Percentiles rank a stretch among this genome's conserved stretches.
These are phyloP conservation scores for Calyptomena viridis DNA, from an alignment of 2,113 vertebrate genomes.

Conservation along the genomic window DNA sequence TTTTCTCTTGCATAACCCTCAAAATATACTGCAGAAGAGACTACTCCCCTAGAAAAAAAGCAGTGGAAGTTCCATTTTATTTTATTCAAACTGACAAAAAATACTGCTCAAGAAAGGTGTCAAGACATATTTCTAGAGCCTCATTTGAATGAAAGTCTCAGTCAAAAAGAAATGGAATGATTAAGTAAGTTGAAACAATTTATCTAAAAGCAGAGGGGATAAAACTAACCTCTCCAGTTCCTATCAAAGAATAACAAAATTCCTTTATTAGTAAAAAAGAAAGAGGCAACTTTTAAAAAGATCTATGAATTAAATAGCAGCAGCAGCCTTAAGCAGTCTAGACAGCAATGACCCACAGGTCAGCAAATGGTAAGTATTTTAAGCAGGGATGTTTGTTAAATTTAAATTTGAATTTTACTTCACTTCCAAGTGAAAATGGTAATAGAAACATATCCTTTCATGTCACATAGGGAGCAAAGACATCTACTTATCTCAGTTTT, in stretches of 20 bases:
- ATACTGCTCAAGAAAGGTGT: neutral
- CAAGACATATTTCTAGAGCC: neutral
- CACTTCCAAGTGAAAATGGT: neutral
- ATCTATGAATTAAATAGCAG: neutral
- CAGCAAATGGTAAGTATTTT: neutral
- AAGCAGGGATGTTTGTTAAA: slow-evolving; percentile 2
- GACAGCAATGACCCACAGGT: neutral
- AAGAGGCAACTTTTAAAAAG: neutral
- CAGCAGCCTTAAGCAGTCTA: neutral
- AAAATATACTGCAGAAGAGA: neutral
- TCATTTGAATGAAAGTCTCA: neutral
- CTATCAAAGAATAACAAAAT: neutral
- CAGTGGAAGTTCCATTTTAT: neutral
- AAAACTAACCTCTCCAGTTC: neutral
- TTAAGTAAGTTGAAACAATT: neutral
- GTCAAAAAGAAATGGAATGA: neutral
- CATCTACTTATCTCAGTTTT: neutral
- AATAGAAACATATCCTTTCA: neutral
- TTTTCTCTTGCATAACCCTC: neutral
- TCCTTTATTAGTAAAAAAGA: neutral
- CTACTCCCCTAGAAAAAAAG: neutral
- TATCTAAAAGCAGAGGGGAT: neutral
- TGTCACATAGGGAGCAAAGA: neutral
- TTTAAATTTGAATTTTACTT: slow-evolving; percentile 27
- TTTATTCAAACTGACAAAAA: neutral